Base-by-base conservation (phyloP, 2,888 invertebrate genomes). In the Antheraea yamamai region DNA sequence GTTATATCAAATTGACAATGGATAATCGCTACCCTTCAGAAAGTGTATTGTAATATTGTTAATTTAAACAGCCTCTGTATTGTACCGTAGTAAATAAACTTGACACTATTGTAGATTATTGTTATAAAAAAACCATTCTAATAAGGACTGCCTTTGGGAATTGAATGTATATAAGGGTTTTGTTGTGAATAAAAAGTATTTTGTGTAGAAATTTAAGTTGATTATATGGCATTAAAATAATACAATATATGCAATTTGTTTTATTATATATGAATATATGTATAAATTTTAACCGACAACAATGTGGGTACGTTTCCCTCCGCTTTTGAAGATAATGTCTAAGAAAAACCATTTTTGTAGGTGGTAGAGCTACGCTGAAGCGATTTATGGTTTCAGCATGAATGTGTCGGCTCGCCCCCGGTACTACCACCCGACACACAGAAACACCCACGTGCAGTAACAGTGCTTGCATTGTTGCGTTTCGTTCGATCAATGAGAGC, bases 181-280 rank as follows among this genome's bases (percentile, higher is more conserved):
- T 26, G 74, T 70, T 55, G 74, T 74, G 87, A 87, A 87, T 84
- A 87, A 84, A 82, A 78, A 84, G 86, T 87, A 86, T 91, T 92
- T 92, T 92, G 88, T 92, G 91, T 92, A 91, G 89, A 85, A 81
- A 84, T 85, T 16, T 26, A 66, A 83, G 79, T 87, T 79, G 79
- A 83, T 85, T 90, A 88, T 85, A 85, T 85, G 85, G 87, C 85
- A 85, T 86, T 81, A 89, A 86, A 79, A 80, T 26, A 58, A 70
- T 74, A 55, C 39, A 74, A 79, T 84, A 75, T 76, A 83, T 75
- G 74, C 75, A 78, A 75, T 77, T 52, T 76, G 79, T 87, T 86
- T 87, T 78, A 84, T 66, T 66, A 39, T 39, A 39, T 39, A 39
- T 39, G 7, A 39, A 39, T 4, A 39, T 39, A 35, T 35, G 35